Evolutionary conservation across 2,113 vertebrate species (phyloP).

Genomic region (Ophthalmotilapia sp.): DNA sequence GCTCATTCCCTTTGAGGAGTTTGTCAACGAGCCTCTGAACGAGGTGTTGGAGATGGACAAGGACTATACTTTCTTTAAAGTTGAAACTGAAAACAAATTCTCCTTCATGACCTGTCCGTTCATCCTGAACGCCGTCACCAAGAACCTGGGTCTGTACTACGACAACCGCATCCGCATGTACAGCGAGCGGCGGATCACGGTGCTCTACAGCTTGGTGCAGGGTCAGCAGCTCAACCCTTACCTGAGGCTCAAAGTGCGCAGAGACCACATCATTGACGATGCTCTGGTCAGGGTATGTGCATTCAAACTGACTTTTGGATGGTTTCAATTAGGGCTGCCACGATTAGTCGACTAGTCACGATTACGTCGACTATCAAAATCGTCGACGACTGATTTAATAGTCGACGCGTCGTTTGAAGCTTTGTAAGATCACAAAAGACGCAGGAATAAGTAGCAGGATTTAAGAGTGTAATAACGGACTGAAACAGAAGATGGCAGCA

Average conservation of each 20-base stretch:
- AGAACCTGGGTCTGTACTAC: constrained; percentile 97
- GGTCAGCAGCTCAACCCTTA: constrained; percentile 97
- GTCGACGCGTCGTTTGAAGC: too few species aligned
- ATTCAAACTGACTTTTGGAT: not conserved
- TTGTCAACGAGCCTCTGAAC: constrained; percentile 96
- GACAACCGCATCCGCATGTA: constrained; percentile 99
- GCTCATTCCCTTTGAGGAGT: constrained; percentile 93
- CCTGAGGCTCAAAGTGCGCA: constrained; percentile 90
- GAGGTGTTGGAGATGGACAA: constrained; percentile 99
- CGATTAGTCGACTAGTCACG: too few species aligned
- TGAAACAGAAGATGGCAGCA: too few species aligned
- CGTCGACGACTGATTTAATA: too few species aligned
- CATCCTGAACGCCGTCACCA: constrained; percentile 96
- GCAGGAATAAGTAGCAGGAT: too few species aligned
- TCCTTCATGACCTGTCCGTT: constrained; percentile 99
- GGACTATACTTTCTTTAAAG: constrained; percentile 99
- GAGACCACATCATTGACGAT: constrained; percentile 98
- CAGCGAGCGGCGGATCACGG: constrained; percentile 95
- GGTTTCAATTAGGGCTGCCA: not conserved
- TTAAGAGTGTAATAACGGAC: too few species aligned
- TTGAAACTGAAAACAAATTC: constrained; percentile 98
- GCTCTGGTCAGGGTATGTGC: constrained; percentile 92
- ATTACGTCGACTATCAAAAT: too few species aligned
- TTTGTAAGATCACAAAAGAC: too few species aligned
- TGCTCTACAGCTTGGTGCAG: constrained; percentile 97